Evolutionary conservation across 2,113 vertebrate genomes (phyloP), one percentile per base, ranked within the genome.

Genomic region (Piaya cayana): DNA sequence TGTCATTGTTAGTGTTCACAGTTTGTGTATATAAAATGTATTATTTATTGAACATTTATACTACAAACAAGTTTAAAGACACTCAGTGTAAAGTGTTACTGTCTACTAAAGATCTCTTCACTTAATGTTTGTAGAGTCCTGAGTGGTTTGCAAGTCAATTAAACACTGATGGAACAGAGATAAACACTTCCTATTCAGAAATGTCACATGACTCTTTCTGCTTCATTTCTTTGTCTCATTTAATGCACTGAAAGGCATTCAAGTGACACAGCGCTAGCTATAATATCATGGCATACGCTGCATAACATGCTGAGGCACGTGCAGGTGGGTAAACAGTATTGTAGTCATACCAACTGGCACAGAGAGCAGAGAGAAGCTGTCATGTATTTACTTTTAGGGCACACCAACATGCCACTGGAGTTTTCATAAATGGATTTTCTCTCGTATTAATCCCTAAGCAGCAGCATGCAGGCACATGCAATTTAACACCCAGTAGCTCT

Each of bases 171-270:
- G 79, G 83, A 92, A 88, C 65, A 88, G 88, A 91, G 88, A 94
- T 93, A 97, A 96, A 97, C 60, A 62, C 76, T 96, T 97, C 90
- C 88, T 92, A 94, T 92, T 96, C 92, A 94, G 96, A 95, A 96
- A 95, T 88, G 93, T 94, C 95, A 95, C 88, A 86, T 92, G 86
- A 85, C 76, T 72, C 74, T 96, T 95, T 95, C 93, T 92, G 95
- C 96, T 96, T 95, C 88, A 63, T 77, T 97, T 93, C 82, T 39
- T 45, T 52, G 65, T 92, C 94, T 78, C 93, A 84, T 68, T 92
- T 75, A 68, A 76, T 69, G 82, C 49, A 69, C 82, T 45, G 53
- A 90, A 91, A 49, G 69, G 74, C 72, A 84, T 88, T 81, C n/a
- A 67, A 81, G 65, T 93, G 93, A 86, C 77, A 86, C 68, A 82